Base-by-base conservation (phyloP, 1,140 invertebrate genomes). In the Hylaeus anthracinus region DNA sequence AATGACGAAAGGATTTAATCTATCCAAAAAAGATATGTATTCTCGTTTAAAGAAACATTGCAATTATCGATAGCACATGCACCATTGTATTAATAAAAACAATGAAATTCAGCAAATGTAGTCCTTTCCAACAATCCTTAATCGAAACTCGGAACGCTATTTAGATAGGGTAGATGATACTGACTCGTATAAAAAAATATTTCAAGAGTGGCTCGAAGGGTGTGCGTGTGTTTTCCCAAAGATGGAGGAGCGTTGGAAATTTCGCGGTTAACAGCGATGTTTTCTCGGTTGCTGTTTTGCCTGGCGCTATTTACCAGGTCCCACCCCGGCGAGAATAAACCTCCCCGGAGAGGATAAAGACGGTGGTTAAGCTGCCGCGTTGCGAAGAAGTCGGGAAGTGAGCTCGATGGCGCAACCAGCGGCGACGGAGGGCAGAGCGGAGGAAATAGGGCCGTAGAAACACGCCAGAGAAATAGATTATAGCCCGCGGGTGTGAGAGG, bases 161-260 rank as follows among this genome's bases (percentile, higher is more conserved):
- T 5, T 8, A 48, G 8, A 48, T 8, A 48, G 8, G 45, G 8
- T 1, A 5, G 45, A 48, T 6, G 45, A 6, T 48, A 8, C 45
- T 5, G 5, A 1, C 5, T 6, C 45, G 45, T 8, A 48, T 26
- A n/a, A 58, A 45, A 3, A 9, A 8, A 5, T 15, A 15, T 48
- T 58, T 14, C 37, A 55, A 43, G 43, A 61, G 43, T 43, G 43
- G 56, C 6, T 39, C 41, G 14, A 14, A 60, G 39, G 41, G 43
- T 26, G 26, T 48, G 43, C 4, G 37, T 5, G 65, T 72, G 4
- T n/a, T 70, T 14, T n/a, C 12, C 41, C 26, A 15, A 43, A 55
- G 45, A 79, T 39, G 39, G 56, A 77, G 43, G 60, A 67, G 84
- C 73, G 83, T 78, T 88, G 83, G 72, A 89, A 89, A 88, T 85